Evolutionary conservation across 2,113 vertebrate genomes (phyloP), one percentile per base, ranked within the genome.

Genomic region (Calypte anna): DNA sequence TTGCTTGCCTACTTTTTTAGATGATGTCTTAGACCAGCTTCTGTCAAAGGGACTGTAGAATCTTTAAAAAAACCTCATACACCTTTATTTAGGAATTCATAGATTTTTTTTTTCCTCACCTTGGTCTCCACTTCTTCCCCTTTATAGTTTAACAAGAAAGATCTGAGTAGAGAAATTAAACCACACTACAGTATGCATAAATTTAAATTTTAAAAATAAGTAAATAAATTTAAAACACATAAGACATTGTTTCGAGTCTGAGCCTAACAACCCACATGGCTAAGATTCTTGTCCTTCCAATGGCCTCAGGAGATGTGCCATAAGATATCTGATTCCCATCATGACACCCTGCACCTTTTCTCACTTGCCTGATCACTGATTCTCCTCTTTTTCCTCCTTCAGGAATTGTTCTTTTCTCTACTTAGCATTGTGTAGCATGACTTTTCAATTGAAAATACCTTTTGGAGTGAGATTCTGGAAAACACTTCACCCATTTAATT

Each of bases 101-200:
- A 48, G 74, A 53, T 30, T 58, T 13, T 85, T 33, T 33, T 78
- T n/a, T 64, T 25, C 81, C 16, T 40, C 13, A 7, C 1, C 11
- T 70, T 81, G 9, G 30, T 87, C 9, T 20, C 18, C 28, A 50
- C 9, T 82, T 72, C 28, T 84, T 4, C 1, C 4, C 24, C 27
- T 81, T 63, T 33, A 67, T 50, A 88, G 62, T 31, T 24, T 77
- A 76, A 24, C 3, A 54, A 44, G 57, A 79, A 30, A 0, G 2
- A 33, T 16, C 2, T 0, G 1, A 6, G 4, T 38, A 5, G 2
- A 38, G 23, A 88, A 90, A 74, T 0, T 0, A 81, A n/a, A 69
- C 31, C 38, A 40, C 15, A 27, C 2, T 30, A 30, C 9, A n/a
- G 7, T 27, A 50, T 28, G 23, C 31, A 82, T 21, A 58, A 61